phyloP scores from a whole-genome alignment of 2,888 invertebrate genomes.

The Pecten maximus region DNA sequence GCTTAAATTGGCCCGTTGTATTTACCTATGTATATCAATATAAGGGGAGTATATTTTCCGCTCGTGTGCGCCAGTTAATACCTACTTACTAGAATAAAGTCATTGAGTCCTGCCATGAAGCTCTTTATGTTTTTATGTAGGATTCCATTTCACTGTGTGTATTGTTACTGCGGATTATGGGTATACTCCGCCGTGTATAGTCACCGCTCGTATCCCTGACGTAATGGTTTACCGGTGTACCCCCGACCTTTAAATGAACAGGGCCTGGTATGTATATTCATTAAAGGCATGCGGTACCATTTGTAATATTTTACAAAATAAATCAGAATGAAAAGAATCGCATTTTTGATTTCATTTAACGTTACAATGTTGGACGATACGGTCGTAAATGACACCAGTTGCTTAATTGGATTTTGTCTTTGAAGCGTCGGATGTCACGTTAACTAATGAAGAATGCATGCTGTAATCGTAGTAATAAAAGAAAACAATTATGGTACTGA shows the following conservation, averaged over 20 bases:
- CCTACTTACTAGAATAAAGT: slow-evolving; percentile 15
- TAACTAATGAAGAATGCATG: no score
- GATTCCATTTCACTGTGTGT: slow-evolving; percentile 8
- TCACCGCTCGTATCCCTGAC: background rate
- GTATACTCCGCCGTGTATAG: background rate
- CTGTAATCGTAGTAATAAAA: no score
- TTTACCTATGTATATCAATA: slow-evolving; percentile 4
- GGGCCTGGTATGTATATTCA: background rate
- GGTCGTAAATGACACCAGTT: no score
- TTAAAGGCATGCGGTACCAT: background rate
- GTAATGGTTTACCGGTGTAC: background rate
- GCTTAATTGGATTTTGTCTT: background rate
- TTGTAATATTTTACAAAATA: background rate
- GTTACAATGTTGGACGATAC: background rate
- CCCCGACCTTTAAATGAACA: background rate
- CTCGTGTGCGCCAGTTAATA: background rate
- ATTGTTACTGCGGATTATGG: background rate
- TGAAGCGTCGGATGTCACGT: no score
- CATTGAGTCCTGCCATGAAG: background rate
- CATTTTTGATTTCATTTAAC: background rate
- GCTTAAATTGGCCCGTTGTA: background rate
- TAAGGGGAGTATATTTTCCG: background rate
- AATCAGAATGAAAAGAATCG: background rate
- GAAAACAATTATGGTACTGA: no score
- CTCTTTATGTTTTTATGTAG: background rate